phyloP scores from a whole-genome alignment of 2,888 invertebrate genomes.

The Steinernema hermaphroditum region DNA sequence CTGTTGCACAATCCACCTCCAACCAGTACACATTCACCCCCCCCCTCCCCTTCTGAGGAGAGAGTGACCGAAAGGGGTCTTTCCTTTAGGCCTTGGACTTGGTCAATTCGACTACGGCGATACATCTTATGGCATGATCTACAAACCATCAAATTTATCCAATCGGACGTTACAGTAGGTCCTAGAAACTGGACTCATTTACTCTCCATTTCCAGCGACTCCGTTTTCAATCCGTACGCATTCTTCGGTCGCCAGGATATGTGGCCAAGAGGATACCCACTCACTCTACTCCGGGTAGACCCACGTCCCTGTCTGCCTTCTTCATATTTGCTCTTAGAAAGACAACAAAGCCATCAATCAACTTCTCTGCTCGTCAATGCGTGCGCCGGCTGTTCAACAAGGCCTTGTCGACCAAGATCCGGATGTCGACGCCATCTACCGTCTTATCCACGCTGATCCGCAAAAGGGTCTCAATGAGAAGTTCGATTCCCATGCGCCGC shows the following conservation, averaged over 20 bases:
- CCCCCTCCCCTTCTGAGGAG: too few relatives aligned
- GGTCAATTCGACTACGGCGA: not conserved
- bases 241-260: not conserved
- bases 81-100: not conserved
- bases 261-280: conserved; percentile 4
- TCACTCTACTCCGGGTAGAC: not conserved
- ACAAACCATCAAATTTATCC: not conserved
- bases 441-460: conserved; percentile 43
- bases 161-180: not conserved
- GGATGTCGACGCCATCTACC: conserved; percentile 47
- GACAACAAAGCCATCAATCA: not conserved
- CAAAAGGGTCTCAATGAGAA: conserved; percentile 37
- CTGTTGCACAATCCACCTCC: too few relatives aligned
- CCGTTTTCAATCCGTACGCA: conserved; percentile 11
- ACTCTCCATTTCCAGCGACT: too few relatives aligned
- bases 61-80: too few relatives aligned
- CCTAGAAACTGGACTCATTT: too few relatives aligned
- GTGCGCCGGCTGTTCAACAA: not conserved
- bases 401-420: conserved; percentile 36
- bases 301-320: not conserved
- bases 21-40: too few relatives aligned
- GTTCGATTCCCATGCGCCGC: conserved; percentile 47
- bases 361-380: not conserved
- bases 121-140: not conserved
- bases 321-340: not conserved